A percentile compares a stretch with the other conserved stretches of the same genome.
These are phyloP conservation scores for Mesopsocus fuscifrons DNA, from an alignment of 2,888 invertebrate genomes.

Conservation along the genomic window DNA sequence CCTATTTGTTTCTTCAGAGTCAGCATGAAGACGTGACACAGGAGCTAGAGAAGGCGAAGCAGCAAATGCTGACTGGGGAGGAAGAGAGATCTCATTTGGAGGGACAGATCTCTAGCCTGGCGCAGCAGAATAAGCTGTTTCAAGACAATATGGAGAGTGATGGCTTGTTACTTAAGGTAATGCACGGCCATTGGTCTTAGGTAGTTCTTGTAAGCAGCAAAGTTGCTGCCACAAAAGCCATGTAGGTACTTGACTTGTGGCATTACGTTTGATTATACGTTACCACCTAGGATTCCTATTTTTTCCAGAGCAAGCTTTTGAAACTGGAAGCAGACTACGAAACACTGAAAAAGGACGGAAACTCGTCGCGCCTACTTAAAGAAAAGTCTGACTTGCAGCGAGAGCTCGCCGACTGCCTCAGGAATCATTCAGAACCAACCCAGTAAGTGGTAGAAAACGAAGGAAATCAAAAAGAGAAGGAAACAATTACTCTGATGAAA, in stretches of 20 bases:
- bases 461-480: too few species aligned
- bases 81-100: slow-evolving; percentile 29
- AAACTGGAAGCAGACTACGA: background rate
- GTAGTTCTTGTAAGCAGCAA: background rate
- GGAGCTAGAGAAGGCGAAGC: slow-evolving; percentile 28
- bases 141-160: slow-evolving; percentile 23
- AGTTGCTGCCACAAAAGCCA: too few species aligned
- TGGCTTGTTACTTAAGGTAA: slow-evolving; percentile 27
- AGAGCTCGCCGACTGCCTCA: background rate
- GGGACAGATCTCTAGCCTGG: slow-evolving; percentile 27
- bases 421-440: too few species aligned
- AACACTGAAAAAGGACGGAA: background rate
- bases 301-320: background rate
- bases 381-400: background rate
- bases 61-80: slow-evolving; percentile 23
- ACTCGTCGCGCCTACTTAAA: background rate
- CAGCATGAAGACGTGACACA: slow-evolving; percentile 32
- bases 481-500: too few species aligned
- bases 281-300: too few species aligned
- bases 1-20: too few species aligned
- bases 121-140: slow-evolving; percentile 29
- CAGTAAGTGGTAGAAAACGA: too few species aligned
- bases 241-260: background rate
- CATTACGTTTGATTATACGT: too few species aligned
- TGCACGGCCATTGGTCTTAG: background rate